phyloP scores from a whole-genome alignment of 1,140 invertebrate species.

The Dinoponera quadriceps region DNA sequence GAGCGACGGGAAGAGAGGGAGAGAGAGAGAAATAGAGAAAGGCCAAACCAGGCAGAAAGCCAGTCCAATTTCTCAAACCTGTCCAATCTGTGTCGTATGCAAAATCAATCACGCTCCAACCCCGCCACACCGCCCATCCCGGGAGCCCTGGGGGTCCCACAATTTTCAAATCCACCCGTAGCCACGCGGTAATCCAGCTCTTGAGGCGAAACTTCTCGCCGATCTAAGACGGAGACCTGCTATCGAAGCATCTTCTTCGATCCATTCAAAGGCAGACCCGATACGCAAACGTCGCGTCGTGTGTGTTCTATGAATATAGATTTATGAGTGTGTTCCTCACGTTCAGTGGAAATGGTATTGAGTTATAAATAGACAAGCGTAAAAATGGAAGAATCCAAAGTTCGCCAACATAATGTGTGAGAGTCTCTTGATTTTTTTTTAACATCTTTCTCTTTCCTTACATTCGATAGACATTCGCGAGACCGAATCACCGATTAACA shows the following conservation, averaged over 20 bases:
- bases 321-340: not conserved
- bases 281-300: not conserved
- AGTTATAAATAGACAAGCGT: not conserved
- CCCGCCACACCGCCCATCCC: slow-evolving; percentile 48
- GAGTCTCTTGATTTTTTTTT: not conserved
- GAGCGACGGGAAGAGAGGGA: slow-evolving; percentile 60
- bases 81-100: slow-evolving; percentile 86
- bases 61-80: slow-evolving; percentile 86
- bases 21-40: slow-evolving; percentile 63
- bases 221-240: slow-evolving; percentile 57
- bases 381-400: not conserved
- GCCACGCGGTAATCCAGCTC: slow-evolving; percentile 77
- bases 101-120: slow-evolving; percentile 85
- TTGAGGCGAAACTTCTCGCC: slow-evolving; percentile 71
- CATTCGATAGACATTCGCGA: not conserved
- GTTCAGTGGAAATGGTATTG: not conserved
- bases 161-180: slow-evolving; percentile 80
- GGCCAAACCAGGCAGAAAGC: slow-evolving; percentile 77
- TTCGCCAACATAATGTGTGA: not conserved
- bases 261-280: slow-evolving; percentile 51
- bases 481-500: not conserved
- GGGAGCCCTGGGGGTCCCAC: slow-evolving; percentile 68
- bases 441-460: not conserved
- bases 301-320: not conserved
- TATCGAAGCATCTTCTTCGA: slow-evolving; percentile 62